These are phyloP conservation scores for Scaptomyza graminum DNA, from an alignment of 1,140 invertebrate genomes.

Conservation along the genomic window DNA sequence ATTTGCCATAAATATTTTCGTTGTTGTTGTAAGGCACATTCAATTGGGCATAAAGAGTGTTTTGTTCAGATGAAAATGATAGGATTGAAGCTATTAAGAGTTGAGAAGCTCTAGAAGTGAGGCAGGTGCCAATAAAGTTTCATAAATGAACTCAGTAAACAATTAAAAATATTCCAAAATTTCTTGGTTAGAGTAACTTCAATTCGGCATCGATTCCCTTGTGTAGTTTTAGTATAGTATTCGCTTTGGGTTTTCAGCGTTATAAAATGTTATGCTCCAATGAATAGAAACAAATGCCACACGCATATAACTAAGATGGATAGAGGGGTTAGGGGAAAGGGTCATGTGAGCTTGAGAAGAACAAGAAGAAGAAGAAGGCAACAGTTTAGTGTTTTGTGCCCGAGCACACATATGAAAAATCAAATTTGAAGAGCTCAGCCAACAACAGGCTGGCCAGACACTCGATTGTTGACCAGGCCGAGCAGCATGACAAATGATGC, in stretches of 20 bases:
- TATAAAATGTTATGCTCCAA: conserved; percentile 77
- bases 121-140: too few relatives aligned
- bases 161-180: too few relatives aligned
- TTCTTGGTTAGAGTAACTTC: conserved; percentile 4
- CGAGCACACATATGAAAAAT: conserved; percentile 42
- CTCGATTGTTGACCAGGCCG: conserved; percentile 39
- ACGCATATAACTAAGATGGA: conserved; percentile 59
- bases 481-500: conserved; percentile 65
- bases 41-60: conserved; percentile 19
- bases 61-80: conserved; percentile 6
- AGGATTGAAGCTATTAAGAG: not conserved
- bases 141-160: not conserved
- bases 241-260: conserved; percentile 57
- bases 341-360: too few relatives aligned
- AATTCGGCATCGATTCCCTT: conserved; percentile 18
- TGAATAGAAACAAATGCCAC: conserved; percentile 76
- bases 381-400: conserved; percentile 26
- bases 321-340: too few relatives aligned
- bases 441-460: conserved; percentile 54
- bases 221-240: conserved; percentile 19
- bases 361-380: conserved; percentile 27
- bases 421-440: conserved; percentile 69
- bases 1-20: conserved; percentile 46
- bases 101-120: not conserved
- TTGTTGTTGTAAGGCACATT: not conserved